These are phyloP conservation scores for Echinarachnius parma DNA, from an alignment of 53 echinoderm and acorn worm species.

Conservation along the genomic window DNA sequence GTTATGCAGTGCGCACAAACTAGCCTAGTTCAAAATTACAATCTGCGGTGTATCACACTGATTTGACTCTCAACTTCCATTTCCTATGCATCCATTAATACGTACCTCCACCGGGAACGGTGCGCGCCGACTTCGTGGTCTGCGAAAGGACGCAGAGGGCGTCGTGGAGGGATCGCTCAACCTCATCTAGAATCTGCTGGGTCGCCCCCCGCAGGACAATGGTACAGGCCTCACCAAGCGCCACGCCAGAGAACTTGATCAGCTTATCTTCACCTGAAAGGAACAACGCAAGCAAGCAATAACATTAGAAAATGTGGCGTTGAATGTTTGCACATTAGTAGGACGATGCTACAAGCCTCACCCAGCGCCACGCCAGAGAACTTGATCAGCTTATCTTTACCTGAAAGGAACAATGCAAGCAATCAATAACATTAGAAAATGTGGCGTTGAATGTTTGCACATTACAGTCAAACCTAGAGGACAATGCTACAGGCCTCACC, in stretches of 20 bases:
- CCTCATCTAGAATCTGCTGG: constrained; percentile 93
- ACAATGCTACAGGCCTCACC: constrained; percentile 96
- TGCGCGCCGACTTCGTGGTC: constrained; percentile 76
- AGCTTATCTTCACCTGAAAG: constrained; percentile 92
- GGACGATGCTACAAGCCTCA: constrained; percentile 89
- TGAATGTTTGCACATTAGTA: too few relatives aligned
- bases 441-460: too few relatives aligned
- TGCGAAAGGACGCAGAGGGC: constrained; percentile 96
- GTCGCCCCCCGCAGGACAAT: constrained; percentile 89
- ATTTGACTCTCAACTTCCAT: too few relatives aligned
- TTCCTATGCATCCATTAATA: background rate
- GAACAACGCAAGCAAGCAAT: too few relatives aligned
- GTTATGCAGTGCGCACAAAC: too few relatives aligned
- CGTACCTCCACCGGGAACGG: constrained; percentile 93
- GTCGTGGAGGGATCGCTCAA: constrained; percentile 91
- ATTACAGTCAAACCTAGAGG: too few relatives aligned
- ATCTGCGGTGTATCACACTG: too few relatives aligned
- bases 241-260: constrained; percentile 84
- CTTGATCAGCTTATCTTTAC: constrained; percentile 93
- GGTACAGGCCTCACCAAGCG: constrained; percentile 90
- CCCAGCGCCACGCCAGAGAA: constrained; percentile 85
- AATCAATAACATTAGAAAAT: too few relatives aligned
- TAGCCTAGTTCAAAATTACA: too few relatives aligned
- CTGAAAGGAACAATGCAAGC: too few relatives aligned
- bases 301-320: too few relatives aligned